A percentile compares a stretch with the other conserved stretches of the same genome.
phyloP scores from a whole-genome alignment of 92 coral and sea anemone genomes.

The Chrysogorgia sp. region DNA sequence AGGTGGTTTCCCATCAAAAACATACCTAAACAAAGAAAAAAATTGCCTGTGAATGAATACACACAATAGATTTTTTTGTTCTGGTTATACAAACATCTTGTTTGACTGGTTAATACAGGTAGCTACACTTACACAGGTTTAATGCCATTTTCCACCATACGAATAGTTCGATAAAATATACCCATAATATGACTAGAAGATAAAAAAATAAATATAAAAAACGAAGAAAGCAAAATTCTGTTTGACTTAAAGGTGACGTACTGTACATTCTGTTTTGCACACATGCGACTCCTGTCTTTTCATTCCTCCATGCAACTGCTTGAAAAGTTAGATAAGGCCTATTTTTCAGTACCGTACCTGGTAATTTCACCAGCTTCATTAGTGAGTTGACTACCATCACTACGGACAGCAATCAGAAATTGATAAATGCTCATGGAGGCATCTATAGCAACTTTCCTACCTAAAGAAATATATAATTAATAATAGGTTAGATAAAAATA shows the following conservation, averaged over 20 bases:
- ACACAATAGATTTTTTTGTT: no score
- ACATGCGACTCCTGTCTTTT: no score
- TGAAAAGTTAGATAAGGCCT: background rate
- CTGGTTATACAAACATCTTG: background rate
- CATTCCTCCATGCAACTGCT: background rate
- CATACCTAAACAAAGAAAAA: conserved; percentile 75
- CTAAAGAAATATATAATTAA: conserved; percentile 52
- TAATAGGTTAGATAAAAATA: no score
- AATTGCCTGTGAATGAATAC: background rate
- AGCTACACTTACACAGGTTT: conserved; percentile 92
- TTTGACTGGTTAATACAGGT: no score
- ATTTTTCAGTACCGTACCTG: conserved; percentile 60
- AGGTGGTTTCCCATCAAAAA: conserved; percentile 99
- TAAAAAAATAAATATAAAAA: background rate
- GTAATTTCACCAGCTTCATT: conserved; percentile 98
- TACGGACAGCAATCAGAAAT: conserved; percentile 95
- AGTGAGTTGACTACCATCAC: conserved; percentile 98
- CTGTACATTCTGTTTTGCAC: background rate
- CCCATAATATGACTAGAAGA: conserved; percentile 92
- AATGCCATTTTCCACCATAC: conserved; percentile 99
- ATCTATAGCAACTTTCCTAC: conserved; percentile 98
- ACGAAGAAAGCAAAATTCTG: no score
- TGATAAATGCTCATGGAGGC: conserved; percentile 99
- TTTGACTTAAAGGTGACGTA: no score
- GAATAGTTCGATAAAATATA: conserved; percentile 90